Conservation (phyloP, 2,797 vertebrate genomes). For the Platyrinchus mystaceus region DNA sequence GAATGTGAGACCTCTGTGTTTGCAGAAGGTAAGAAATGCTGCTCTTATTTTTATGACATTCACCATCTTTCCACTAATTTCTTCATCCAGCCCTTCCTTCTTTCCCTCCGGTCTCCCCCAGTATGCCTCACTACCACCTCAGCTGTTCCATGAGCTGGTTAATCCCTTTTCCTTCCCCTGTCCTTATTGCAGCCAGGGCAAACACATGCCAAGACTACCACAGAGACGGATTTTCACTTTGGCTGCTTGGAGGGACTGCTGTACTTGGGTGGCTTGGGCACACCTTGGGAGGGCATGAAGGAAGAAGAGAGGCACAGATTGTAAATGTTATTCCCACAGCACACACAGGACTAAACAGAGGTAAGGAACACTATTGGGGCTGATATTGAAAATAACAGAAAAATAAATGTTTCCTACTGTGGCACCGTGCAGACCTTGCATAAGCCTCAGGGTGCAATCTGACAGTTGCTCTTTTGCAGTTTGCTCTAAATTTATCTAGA, state of each 20-base stretch:
- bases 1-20: not conserved
- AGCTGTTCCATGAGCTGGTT: not conserved
- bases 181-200: not conserved
- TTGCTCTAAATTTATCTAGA: not conserved
- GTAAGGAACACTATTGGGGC: not conserved
- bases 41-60: not conserved
- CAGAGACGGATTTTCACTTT: fast-evolving
- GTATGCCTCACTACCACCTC: not conserved
- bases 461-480: not conserved
- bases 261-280: fast-evolving
- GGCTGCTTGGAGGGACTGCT: not conserved
- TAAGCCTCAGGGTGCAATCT: not conserved
- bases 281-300: fast-evolving
- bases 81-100: not conserved
- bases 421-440: not conserved
- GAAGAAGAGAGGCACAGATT: not conserved
- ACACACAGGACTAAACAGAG: not conserved
- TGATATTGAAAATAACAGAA: not conserved
- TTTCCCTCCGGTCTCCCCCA: not conserved
- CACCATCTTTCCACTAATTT: not conserved
- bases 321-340: not conserved
- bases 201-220: not conserved
- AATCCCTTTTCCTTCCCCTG: not conserved
- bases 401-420: not conserved
- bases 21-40: not conserved